A percentile compares a stretch with the other conserved stretches of the same genome.
phyloP scores from a whole-genome alignment of 2,113 vertebrate species.

The Meles meles region DNA sequence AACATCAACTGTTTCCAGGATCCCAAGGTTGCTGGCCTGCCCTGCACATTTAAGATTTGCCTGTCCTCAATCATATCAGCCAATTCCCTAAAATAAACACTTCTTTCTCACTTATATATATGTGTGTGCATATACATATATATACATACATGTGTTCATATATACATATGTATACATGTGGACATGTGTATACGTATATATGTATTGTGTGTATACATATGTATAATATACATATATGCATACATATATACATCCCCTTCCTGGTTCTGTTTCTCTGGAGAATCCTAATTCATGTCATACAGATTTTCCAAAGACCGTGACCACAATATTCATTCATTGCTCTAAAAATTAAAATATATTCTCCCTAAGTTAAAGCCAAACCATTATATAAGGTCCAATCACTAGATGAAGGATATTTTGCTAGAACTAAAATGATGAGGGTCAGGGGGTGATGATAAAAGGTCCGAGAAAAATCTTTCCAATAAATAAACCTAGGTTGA shows the following conservation, averaged over 20 bases:
- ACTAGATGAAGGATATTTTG: not conserved
- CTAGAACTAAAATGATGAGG: not conserved
- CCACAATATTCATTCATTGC: not conserved
- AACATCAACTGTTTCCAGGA: not conserved
- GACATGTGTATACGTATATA: not conserved
- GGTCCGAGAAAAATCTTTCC: not conserved
- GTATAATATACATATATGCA: no score
- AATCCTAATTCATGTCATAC: not conserved
- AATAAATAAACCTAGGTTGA: not conserved
- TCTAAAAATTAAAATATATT: not conserved
- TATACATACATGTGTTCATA: not conserved
- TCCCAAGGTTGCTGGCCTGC: not conserved
- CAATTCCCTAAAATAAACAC: not conserved
- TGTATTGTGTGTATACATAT: no score
- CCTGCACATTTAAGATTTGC: not conserved
- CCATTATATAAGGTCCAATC: not conserved
- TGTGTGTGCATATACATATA: not conserved
- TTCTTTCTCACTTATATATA: not conserved
- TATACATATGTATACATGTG: not conserved
- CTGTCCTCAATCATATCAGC: not conserved
- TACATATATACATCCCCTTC: no score
- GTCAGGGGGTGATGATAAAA: not conserved
- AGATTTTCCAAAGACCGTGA: not conserved
- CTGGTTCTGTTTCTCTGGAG: not conserved
- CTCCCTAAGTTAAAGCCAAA: not conserved